A percentile compares a stretch with the other conserved stretches of the same genome.
These are phyloP conservation scores for Himalopsyche phryganea DNA, from an alignment of 1,140 invertebrate genomes.

Conservation along the genomic window DNA sequence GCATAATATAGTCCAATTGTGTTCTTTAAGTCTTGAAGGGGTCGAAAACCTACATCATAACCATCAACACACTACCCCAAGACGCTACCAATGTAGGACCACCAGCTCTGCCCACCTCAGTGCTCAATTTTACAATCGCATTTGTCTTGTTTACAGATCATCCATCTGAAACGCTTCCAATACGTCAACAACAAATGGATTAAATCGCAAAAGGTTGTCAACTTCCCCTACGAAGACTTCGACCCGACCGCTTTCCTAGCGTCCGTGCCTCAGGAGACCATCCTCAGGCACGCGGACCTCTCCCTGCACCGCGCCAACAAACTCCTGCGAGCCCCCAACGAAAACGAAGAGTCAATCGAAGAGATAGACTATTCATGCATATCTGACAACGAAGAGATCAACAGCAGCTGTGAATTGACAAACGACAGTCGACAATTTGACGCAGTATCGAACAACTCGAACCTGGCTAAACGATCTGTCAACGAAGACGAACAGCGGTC, in stretches of 20 bases:
- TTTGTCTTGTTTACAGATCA: conserved; percentile 69
- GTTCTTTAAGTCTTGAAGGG: too few species aligned
- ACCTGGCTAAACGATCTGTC: conserved; percentile 9
- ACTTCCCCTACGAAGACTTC: conserved; percentile 80
- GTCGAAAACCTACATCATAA: too few species aligned
- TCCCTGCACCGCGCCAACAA: conserved; percentile 14
- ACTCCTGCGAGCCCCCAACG: conserved; percentile 4
- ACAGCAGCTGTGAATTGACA: conserved; percentile 5
- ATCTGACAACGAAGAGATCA: conserved; percentile 6
- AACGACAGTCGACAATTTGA: conserved; percentile 25
- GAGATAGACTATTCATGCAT: conserved; percentile 30
- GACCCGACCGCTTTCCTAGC: conserved; percentile 78
- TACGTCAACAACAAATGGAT: conserved; percentile 85
- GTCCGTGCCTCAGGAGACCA: conserved; percentile 70
- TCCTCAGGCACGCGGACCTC: conserved; percentile 59
- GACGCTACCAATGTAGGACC: too few species aligned
- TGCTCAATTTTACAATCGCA: too few species aligned
- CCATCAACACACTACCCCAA: too few species aligned
- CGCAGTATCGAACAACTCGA: conserved; percentile 1
- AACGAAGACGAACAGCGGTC: conserved; percentile 13
- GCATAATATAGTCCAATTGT: too few species aligned
- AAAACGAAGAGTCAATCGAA: conserved; percentile 7
- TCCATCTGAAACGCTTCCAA: conserved; percentile 87
- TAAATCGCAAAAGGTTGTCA: conserved; percentile 89
- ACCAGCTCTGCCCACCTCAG: too few species aligned